Evolutionary conservation across 53 echinoderm and acorn worm genomes (phyloP), one percentile per base, ranked within the genome.

Genomic region (Holothuria scabra): DNA sequence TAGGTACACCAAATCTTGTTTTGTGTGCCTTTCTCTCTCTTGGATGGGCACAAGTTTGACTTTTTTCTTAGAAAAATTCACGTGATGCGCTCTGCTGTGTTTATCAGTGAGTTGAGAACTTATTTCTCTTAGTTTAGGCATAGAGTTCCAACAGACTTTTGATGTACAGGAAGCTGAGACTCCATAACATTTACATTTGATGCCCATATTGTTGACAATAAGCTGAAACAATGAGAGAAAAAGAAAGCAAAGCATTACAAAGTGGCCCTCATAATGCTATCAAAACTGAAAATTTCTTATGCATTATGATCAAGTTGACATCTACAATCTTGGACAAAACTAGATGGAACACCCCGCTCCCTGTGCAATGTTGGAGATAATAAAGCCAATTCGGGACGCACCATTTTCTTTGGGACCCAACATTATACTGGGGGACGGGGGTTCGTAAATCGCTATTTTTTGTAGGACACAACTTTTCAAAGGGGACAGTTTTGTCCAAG

Each of bases 111-210:
- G 74, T 37, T 52, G 28, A 28, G 62, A 35, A 49, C 92, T 88
- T 58, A 90, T 76, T 80, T 90, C 82, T 31, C 91, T 89, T 24
- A 93, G 67, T 65, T 95, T 94, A 52, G 99, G 93, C 99, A 99
- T 99, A 20, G 99, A 88, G 76, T 92, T 93, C 99, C 99, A 99
- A 61, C 99, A 99, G 11, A 99, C 91, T 84, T 87, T 91, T 11
- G 94, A 95, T 14, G 99, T 92, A 55, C 99, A 99, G n/a, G 99
- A 91, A 56, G 92, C 99, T 12, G 94, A 95, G 1, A 99, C 99
- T 52, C 99, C 99, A 38, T 99, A 95, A 46, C 99, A 99, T 66
- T 99, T 99, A 88, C 99, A 99, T 52, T 89, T 95, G 32, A 90
- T 60, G 59, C 61, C 70, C 99, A 99, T 99, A 82, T 89, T 94